Evolutionary conservation across 1,140 invertebrate species (phyloP).

Genomic region (Papilio helenus): DNA sequence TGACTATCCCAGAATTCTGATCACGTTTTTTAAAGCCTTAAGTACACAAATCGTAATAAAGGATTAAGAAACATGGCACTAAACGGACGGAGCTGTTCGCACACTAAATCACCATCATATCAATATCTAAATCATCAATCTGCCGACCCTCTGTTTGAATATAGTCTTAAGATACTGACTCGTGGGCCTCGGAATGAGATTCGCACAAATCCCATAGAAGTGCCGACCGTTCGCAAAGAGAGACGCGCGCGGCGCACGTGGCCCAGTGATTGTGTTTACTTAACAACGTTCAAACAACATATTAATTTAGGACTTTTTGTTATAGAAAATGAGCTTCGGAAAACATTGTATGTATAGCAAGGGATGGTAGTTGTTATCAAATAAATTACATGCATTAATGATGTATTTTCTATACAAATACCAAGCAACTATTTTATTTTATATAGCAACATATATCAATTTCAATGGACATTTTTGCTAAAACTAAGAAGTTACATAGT

Average conservation of each 20-base stretch:
- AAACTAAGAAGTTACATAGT: too few species aligned
- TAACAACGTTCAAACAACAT: constrained; percentile 81
- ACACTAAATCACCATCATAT: constrained; percentile 81
- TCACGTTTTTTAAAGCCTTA: not conserved
- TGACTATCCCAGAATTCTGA: not conserved
- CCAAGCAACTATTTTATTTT: not conserved
- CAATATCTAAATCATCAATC: constrained; percentile 81
- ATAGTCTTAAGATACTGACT: constrained; percentile 78
- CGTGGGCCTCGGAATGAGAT: constrained; percentile 71
- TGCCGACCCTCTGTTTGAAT: constrained; percentile 73
- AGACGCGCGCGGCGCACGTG: constrained; percentile 72
- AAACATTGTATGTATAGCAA: constrained; percentile 46
- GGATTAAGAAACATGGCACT: constrained; percentile 54
- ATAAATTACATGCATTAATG: not conserved
- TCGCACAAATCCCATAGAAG: constrained; percentile 75
- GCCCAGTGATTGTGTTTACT: constrained; percentile 77
- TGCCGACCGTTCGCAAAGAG: constrained; percentile 57
- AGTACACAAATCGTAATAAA: constrained; percentile 42
- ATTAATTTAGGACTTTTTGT: constrained; percentile 80
- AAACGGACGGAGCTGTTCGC: constrained; percentile 61
- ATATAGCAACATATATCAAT: not conserved
- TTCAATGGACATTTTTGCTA: too few species aligned
- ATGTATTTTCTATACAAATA: not conserved
- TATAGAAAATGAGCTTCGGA: constrained; percentile 71
- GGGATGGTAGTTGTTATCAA: constrained; percentile 14